Evolutionary conservation across 2,888 invertebrate species (phyloP).

Genomic region (Epiblema foenella): DNA sequence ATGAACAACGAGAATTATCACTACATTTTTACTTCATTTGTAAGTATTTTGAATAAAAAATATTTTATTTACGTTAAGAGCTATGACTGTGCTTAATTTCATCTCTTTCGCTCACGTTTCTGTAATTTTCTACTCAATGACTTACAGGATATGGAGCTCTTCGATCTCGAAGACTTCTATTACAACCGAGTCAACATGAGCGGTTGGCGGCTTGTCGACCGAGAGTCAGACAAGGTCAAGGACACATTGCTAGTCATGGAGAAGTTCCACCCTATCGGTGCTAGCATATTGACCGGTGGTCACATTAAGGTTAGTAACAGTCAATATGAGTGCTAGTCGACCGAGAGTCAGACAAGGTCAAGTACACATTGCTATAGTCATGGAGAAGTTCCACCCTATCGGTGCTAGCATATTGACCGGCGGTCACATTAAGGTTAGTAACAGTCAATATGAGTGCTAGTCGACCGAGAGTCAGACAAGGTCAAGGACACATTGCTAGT

Average conservation of each 20-base stretch:
- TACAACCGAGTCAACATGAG: conserved; percentile 98
- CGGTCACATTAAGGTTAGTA: conserved; percentile 73
- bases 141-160: conserved; percentile 92
- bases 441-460: conserved; percentile 72
- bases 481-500: conserved; percentile 92
- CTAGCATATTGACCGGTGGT: conserved; percentile 88
- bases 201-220: conserved; percentile 95
- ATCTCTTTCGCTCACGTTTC: background rate
- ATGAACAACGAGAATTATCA: conserved; percentile 98
- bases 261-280: conserved; percentile 93
- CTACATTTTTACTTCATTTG: conserved; percentile 97
- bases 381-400: conserved; percentile 95
- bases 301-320: conserved; percentile 69
- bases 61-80: background rate
- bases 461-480: conserved; percentile 90
- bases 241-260: conserved; percentile 93
- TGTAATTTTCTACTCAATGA: background rate
- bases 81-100: too few species aligned
- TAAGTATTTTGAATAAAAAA: conserved; percentile 84
- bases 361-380: conserved; percentile 90
- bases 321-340: conserved; percentile 86
- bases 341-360: conserved; percentile 89
- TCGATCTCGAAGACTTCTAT: conserved; percentile 95
- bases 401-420: conserved; percentile 91
- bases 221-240: conserved; percentile 89